Base-by-base conservation (phyloP, 2,113 vertebrate genomes). In the Rhegmatorhina hoffmannsi region DNA sequence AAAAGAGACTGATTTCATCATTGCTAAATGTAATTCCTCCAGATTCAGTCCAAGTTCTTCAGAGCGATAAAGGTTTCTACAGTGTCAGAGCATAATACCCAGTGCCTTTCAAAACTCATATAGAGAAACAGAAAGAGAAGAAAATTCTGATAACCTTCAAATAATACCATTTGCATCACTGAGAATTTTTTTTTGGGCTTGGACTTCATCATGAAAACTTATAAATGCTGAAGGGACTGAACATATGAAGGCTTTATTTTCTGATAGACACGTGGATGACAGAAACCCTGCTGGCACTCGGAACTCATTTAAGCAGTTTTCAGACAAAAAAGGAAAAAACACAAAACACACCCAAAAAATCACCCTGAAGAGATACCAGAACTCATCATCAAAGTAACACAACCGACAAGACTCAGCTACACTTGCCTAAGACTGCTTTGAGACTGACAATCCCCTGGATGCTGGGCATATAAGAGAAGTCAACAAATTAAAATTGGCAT, bases 291-390 rank as follows among this genome's bases (percentile, higher is more conserved):
- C 91, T 96, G 96, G 44, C 72, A 74, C 69, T 91, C 92, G 91
- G 55, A 88, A 95, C 36, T 90, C 74, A 88, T 95, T 97, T 97
- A 95, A 97, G 95, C 89, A 78, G 76, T 97, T 97, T 97, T 97
- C 79, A 95, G 94, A 84, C 70, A 87, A 94, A 40, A 91, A 74
- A 83, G 70, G 28, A 94, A 80, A 92, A 55, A 29, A 5, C 43
- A 77, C 28, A 74, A 50, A 93, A 59, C 60, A 80, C 59, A 70
- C 17, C 11, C 24, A 66, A 78, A 95, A 93, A 84, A 52, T 60
- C 69, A 72, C 19, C 28, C 91, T 87, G 90, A 96, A 94, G 79
- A 94, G 73, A 89, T 63, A 95, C 80, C 86, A 86, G 58, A 86
- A 66, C 92, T 97, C 96, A 88, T 95, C 92, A 96, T 74, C 81